A percentile compares a stretch with the other conserved stretches of the same genome.
Evolutionary conservation across 2,888 invertebrate genomes (phyloP).

Genomic region (Hypsopygia costalis): DNA sequence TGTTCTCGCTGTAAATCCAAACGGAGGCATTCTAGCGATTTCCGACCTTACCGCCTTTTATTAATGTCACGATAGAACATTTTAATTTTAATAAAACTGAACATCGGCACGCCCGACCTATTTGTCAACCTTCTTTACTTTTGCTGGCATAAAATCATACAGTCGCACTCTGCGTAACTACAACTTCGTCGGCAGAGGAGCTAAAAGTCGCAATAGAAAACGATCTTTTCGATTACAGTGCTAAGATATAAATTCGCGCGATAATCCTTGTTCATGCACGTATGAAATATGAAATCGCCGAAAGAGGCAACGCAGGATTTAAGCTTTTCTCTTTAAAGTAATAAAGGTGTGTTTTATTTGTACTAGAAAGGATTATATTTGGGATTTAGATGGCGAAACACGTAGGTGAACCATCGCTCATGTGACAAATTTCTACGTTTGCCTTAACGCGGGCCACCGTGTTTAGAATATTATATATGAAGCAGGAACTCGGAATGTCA

Average conservation of each 20-base stretch:
- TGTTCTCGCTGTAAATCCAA: slow-evolving; percentile 65
- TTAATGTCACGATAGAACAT: slow-evolving; percentile 69
- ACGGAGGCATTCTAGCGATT: slow-evolving; percentile 47
- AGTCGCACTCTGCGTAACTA: slow-evolving; percentile 64
- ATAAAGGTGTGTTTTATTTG: slow-evolving; percentile 80
- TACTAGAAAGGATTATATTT: slow-evolving; percentile 69
- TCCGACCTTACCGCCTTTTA: slow-evolving; percentile 63
- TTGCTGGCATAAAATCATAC: slow-evolving; percentile 76
- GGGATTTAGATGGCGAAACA: slow-evolving; percentile 75
- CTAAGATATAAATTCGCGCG: slow-evolving; percentile 72
- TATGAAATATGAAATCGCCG: slow-evolving; percentile 66
- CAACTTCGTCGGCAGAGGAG: slow-evolving; percentile 38
- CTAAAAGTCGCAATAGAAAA: slow-evolving; percentile 48
- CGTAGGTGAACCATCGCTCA: slow-evolving; percentile 80
- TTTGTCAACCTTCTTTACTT: slow-evolving; percentile 80
- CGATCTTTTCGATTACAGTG: slow-evolving; percentile 61
- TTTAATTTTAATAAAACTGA: slow-evolving; percentile 80
- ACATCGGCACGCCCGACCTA: slow-evolving; percentile 77
- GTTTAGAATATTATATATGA: slow-evolving; percentile 76
- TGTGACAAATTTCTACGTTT: slow-evolving; percentile 81
- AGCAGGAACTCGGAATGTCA: slow-evolving; percentile 50
- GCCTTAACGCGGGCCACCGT: slow-evolving; percentile 75
- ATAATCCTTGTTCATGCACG: slow-evolving; percentile 55
- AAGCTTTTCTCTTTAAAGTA: slow-evolving; percentile 75
- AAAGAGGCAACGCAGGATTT: slow-evolving; percentile 63